Evolutionary conservation across 2,797 vertebrate genomes (phyloP).

Genomic region (Antrozous pallidus): DNA sequence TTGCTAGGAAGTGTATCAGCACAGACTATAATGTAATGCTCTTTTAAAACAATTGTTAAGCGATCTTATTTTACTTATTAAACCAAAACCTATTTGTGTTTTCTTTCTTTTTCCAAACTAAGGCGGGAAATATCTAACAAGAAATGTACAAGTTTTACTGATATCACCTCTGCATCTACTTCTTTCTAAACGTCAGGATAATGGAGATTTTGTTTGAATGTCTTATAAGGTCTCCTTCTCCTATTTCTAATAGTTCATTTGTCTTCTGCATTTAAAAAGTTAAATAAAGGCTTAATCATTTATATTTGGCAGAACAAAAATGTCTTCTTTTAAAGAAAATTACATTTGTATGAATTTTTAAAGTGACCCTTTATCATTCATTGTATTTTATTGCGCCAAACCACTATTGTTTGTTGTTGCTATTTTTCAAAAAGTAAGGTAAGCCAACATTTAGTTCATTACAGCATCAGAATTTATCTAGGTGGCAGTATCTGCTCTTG

Average conservation of each 20-base stretch:
- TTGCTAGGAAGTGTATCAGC: neutral
- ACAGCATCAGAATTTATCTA: conserved; percentile 57
- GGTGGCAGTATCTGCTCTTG: conserved; percentile 68
- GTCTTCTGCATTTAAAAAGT: conserved; percentile 15
- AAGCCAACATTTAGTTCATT: neutral
- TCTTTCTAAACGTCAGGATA: conserved; percentile 7
- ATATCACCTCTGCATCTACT: neutral
- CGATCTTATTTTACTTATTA: conserved; percentile 25
- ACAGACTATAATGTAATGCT: conserved; percentile 25
- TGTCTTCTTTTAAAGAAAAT: conserved; percentile 33
- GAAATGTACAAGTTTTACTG: neutral
- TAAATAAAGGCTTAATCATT: conserved; percentile 36
- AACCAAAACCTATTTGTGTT: conserved; percentile 44
- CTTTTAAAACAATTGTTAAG: neutral
- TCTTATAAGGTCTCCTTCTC: neutral
- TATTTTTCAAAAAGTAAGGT: conserved; percentile 24
- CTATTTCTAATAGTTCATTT: conserved; percentile 16
- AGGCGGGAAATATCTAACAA: neutral
- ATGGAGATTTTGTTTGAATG: neutral
- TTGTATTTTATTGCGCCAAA: neutral
- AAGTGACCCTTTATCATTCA: neutral
- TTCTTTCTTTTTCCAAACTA: conserved; percentile 27
- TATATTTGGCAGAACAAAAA: conserved; percentile 36
- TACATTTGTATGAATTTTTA: neutral
- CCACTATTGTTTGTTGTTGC: neutral